Conservation (phyloP, 1,140 invertebrate species). For the Meloidogyne floridensis region DNA sequence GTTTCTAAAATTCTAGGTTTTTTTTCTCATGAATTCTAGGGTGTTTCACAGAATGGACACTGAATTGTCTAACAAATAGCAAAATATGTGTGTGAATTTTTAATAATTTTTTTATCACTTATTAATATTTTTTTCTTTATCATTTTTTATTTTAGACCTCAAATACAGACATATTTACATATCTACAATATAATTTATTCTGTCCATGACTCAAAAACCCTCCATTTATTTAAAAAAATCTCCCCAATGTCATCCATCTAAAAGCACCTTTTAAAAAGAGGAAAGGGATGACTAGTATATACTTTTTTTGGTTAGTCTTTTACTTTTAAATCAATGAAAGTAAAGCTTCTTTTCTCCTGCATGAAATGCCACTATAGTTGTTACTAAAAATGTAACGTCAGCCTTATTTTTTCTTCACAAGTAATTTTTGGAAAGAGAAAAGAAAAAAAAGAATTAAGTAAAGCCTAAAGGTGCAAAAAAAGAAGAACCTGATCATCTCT, state of each 20-base stretch:
- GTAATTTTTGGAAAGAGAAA: not conserved
- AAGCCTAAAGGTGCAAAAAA: not conserved
- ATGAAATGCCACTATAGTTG: not conserved
- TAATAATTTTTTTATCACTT: too few relatives aligned
- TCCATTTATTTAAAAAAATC: not conserved
- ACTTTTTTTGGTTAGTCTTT: not conserved
- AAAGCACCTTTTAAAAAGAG: too few relatives aligned
- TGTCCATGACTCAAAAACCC: not conserved
- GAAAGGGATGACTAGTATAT: too few relatives aligned
- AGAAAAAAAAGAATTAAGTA: not conserved
- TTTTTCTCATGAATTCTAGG: too few relatives aligned
- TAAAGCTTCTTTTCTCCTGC: constrained; percentile 6
- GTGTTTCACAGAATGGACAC: too few relatives aligned
- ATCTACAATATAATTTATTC: not conserved
- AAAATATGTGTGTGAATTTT: too few relatives aligned
- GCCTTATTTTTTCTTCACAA: not conserved
- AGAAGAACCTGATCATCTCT: not conserved
- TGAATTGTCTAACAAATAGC: too few relatives aligned
- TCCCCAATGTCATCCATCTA: too few relatives aligned
- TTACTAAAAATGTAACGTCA: not conserved
- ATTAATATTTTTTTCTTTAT: too few relatives aligned
- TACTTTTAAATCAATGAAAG: constrained; percentile 7
- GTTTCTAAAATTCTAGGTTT: too few relatives aligned
- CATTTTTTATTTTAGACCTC: too few relatives aligned
- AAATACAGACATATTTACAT: too few relatives aligned